Conservation (phyloP, 1,140 invertebrate species). For the Conus ventricosus region DNA sequence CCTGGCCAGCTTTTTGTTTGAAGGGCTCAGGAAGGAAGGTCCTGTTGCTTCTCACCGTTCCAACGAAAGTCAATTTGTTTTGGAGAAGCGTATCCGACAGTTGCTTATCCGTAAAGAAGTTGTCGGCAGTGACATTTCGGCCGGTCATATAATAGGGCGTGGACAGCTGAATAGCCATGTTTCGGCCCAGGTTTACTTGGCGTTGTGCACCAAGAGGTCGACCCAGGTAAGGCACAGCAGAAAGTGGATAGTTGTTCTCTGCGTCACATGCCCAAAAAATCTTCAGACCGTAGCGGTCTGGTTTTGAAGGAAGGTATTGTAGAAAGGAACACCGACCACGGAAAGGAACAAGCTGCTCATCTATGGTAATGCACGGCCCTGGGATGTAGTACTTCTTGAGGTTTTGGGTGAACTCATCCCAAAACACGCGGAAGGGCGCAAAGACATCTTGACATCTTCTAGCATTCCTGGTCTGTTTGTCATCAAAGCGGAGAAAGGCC, state of each 20-base stretch:
- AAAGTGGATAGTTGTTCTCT: slow-evolving; percentile 38
- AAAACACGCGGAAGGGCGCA: slow-evolving; percentile 56
- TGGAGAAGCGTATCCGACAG: slow-evolving; percentile 16
- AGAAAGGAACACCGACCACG: slow-evolving; percentile 57
- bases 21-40: slow-evolving; percentile 30
- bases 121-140: slow-evolving; percentile 42
- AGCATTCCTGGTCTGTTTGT: slow-evolving; percentile 45
- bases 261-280: slow-evolving; percentile 49
- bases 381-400: slow-evolving; percentile 46
- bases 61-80: slow-evolving; percentile 27
- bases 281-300: slow-evolving; percentile 76
- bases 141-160: slow-evolving; percentile 33
- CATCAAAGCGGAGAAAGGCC: slow-evolving; percentile 54
- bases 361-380: slow-evolving; percentile 55
- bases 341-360: slow-evolving; percentile 64
- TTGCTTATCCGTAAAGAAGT: slow-evolving; percentile 40
- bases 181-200: slow-evolving; percentile 25
- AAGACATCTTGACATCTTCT: slow-evolving; percentile 47
- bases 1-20: background rate
- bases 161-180: slow-evolving; percentile 29
- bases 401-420: slow-evolving; percentile 40
- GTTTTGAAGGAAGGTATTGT: slow-evolving; percentile 75
- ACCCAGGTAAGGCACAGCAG: slow-evolving; percentile 38
- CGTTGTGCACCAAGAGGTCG: slow-evolving; percentile 7
- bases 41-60: slow-evolving; percentile 17